phyloP scores from a whole-genome alignment of 2,888 invertebrate species.

The Craniophora ligustri region DNA sequence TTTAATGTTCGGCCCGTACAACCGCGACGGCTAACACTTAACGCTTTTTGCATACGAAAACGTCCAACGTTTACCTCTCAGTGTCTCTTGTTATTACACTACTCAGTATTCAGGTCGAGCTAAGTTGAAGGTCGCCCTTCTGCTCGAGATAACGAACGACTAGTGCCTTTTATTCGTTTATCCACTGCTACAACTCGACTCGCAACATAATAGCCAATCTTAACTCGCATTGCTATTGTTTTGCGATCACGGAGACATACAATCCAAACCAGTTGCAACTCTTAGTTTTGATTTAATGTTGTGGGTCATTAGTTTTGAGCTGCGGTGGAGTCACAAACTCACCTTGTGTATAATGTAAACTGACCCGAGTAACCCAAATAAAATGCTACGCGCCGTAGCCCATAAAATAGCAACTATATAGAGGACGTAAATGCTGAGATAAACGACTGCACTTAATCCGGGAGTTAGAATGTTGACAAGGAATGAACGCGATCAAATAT shows the following conservation, averaged over 20 bases:
- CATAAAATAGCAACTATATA: slow-evolving; percentile 77
- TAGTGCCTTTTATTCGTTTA: slow-evolving; percentile 71
- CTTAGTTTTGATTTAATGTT: slow-evolving; percentile 62
- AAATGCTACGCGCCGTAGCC: slow-evolving; percentile 69
- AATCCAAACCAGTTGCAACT: slow-evolving; percentile 51
- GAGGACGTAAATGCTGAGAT: slow-evolving; percentile 80
- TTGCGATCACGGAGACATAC: slow-evolving; percentile 44
- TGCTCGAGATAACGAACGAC: slow-evolving; percentile 79
- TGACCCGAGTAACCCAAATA: slow-evolving; percentile 73
- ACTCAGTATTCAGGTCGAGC: slow-evolving; percentile 81
- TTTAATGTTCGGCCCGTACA: slow-evolving; percentile 88
- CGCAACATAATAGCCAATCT: slow-evolving; percentile 49
- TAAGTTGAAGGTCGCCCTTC: slow-evolving; percentile 83
- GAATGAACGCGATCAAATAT: slow-evolving; percentile 81
- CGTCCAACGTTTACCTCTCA: slow-evolving; percentile 79
- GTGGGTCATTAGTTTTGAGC: slow-evolving; percentile 59
- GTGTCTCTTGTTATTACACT: slow-evolving; percentile 84
- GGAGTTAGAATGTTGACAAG: slow-evolving; percentile 86
- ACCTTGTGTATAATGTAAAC: slow-evolving; percentile 63
- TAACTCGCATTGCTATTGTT: slow-evolving; percentile 38
- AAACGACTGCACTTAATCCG: slow-evolving; percentile 84
- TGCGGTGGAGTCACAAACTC: slow-evolving; percentile 59
- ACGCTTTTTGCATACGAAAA: slow-evolving; percentile 89
- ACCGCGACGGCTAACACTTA: slow-evolving; percentile 87
- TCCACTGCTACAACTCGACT: slow-evolving; percentile 48